Conservation (phyloP, 1,140 invertebrate species). For the Aethina tumida region DNA sequence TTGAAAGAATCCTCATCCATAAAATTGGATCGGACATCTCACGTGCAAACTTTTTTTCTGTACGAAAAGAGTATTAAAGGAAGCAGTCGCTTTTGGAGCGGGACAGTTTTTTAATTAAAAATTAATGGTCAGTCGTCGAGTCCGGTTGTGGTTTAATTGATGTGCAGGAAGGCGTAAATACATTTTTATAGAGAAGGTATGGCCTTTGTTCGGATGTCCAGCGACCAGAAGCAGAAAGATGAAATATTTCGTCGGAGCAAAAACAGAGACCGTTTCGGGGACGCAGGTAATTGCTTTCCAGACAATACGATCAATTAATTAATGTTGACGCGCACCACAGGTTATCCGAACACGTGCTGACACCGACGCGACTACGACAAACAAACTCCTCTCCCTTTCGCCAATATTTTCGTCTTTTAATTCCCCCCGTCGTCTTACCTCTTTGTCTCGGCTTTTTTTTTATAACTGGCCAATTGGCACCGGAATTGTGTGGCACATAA, state of each 20-base stretch:
- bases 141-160: slow-evolving; percentile 11
- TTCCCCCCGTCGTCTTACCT: too few relatives aligned
- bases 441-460: too few relatives aligned
- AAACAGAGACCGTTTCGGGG: slow-evolving; percentile 22
- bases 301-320: slow-evolving; percentile 37
- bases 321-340: slow-evolving; percentile 31
- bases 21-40: too few relatives aligned
- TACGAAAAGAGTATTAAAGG: too few relatives aligned
- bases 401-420: too few relatives aligned
- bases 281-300: slow-evolving; percentile 36
- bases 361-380: slow-evolving; percentile 14
- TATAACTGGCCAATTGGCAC: too few relatives aligned
- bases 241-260: slow-evolving; percentile 29
- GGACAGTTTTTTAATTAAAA: slow-evolving; percentile 21
- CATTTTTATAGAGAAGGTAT: slow-evolving; percentile 21
- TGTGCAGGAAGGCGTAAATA: slow-evolving; percentile 23
- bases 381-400: background rate
- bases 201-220: slow-evolving; percentile 29
- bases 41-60: too few relatives aligned
- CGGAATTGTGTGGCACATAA: too few relatives aligned
- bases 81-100: too few relatives aligned
- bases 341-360: slow-evolving; percentile 28
- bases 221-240: slow-evolving; percentile 33
- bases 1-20: too few relatives aligned
- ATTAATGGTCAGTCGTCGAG: slow-evolving; percentile 20